These are phyloP conservation scores for Anoplophora glabripennis DNA, from an alignment of 1,140 invertebrate species.

Conservation along the genomic window DNA sequence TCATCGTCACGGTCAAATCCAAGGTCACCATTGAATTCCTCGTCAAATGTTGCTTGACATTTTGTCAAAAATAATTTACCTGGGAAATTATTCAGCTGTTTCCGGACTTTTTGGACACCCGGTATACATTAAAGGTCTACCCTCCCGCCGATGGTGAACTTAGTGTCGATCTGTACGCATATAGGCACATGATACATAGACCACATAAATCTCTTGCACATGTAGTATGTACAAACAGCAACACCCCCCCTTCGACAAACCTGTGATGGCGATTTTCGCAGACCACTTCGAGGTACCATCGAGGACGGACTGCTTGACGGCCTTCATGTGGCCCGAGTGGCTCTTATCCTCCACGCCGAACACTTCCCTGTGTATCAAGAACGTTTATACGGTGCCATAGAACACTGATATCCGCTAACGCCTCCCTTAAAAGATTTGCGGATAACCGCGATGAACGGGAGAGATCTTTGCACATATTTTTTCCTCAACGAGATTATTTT, in stretches of 20 bases:
- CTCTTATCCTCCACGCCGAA: constrained; percentile 93
- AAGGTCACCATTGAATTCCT: too few relatives aligned
- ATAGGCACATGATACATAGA: constrained; percentile 1
- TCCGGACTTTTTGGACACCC: too few relatives aligned
- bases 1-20: too few relatives aligned
- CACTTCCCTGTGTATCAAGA: constrained; percentile 71
- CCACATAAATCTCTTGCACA: background rate
- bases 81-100: too few relatives aligned
- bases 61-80: too few relatives aligned
- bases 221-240: constrained; percentile 25
- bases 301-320: constrained; percentile 96
- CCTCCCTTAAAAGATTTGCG: too few relatives aligned
- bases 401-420: too few relatives aligned
- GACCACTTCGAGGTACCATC: constrained; percentile 99
- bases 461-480: too few relatives aligned
- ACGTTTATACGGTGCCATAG: background rate
- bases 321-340: constrained; percentile 94
- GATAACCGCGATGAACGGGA: too few relatives aligned
- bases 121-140: too few relatives aligned
- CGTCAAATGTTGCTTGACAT: too few relatives aligned
- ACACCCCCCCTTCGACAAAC: constrained; percentile 64
- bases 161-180: background rate
- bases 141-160: background rate
- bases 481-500: too few relatives aligned
- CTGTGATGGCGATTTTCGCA: constrained; percentile 99